Evolutionary conservation across 1,140 invertebrate genomes (phyloP).

Genomic region (Caerostris darwini): DNA sequence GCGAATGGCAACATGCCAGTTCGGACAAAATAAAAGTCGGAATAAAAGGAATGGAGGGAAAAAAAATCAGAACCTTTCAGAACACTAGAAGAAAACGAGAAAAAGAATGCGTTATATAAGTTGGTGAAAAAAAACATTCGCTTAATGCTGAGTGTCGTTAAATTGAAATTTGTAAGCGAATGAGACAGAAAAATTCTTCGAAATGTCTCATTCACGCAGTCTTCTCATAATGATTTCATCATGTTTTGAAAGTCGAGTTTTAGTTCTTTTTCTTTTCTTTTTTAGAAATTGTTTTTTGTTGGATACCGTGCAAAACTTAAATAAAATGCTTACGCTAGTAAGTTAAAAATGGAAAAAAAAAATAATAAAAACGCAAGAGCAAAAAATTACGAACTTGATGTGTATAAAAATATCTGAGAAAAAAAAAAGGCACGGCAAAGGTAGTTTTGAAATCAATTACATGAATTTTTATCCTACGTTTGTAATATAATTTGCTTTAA

Average conservation of each 20-base stretch:
- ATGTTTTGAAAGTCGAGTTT: neutral
- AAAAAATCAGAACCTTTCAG: neutral
- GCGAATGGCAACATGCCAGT: slow-evolving; percentile 10
- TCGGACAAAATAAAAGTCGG: neutral
- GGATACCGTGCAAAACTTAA: neutral
- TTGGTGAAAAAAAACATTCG: neutral
- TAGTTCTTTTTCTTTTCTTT: too few relatives aligned
- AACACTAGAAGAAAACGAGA: neutral
- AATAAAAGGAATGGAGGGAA: neutral
- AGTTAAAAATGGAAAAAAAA: neutral
- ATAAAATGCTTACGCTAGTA: neutral
- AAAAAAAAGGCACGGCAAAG: too few relatives aligned
- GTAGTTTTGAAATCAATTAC: too few relatives aligned
- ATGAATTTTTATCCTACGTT: too few relatives aligned
- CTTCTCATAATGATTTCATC: neutral
- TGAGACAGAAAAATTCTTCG: neutral
- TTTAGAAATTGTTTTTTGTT: neutral
- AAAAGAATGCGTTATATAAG: neutral
- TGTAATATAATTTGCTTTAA: too few relatives aligned
- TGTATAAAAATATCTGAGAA: neutral
- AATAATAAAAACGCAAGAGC: neutral
- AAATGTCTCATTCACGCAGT: neutral
- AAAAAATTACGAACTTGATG: neutral
- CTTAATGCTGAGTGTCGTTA: neutral
- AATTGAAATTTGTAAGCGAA: neutral